These are phyloP conservation scores for Melanocharis versteri DNA, from an alignment of 2,113 vertebrate genomes.

Conservation along the genomic window DNA sequence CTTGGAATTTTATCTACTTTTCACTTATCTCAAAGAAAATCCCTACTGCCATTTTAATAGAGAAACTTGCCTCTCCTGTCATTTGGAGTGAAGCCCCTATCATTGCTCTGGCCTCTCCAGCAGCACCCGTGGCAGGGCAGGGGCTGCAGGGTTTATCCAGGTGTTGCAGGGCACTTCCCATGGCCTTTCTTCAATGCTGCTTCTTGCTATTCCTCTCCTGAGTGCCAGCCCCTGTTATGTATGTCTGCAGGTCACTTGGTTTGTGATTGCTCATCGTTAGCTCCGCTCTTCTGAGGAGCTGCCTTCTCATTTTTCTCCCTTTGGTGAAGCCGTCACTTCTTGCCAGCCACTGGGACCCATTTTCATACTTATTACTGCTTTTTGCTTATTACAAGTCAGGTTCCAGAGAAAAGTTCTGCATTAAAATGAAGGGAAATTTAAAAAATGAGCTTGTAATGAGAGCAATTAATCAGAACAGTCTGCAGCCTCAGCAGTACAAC, in stretches of 20 bases:
- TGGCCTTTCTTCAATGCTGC: background rate
- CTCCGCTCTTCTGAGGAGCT: background rate
- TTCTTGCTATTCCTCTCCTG: background rate
- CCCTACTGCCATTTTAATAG: background rate
- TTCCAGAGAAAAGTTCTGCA: conserved; percentile 7
- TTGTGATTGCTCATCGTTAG: background rate
- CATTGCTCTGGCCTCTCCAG: background rate
- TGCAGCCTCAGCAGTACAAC: background rate
- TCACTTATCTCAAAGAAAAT: background rate
- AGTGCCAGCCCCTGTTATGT: background rate
- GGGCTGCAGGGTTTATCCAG: background rate
- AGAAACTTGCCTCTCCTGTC: background rate
- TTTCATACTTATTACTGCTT: background rate
- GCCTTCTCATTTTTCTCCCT: background rate
- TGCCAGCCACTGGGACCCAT: background rate
- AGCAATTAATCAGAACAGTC: conserved; percentile 41
- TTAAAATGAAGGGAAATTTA: conserved; percentile 21
- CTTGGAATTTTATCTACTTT: background rate
- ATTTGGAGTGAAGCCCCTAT: background rate
- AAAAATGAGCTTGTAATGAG: conserved; percentile 42
- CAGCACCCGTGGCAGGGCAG: background rate
- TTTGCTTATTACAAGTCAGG: background rate
- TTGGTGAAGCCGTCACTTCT: background rate
- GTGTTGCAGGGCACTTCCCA: background rate
- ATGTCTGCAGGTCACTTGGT: background rate